These are phyloP conservation scores for Dasyurus viverrinus DNA, from an alignment of 2,113 vertebrate species.

Conservation along the genomic window DNA sequence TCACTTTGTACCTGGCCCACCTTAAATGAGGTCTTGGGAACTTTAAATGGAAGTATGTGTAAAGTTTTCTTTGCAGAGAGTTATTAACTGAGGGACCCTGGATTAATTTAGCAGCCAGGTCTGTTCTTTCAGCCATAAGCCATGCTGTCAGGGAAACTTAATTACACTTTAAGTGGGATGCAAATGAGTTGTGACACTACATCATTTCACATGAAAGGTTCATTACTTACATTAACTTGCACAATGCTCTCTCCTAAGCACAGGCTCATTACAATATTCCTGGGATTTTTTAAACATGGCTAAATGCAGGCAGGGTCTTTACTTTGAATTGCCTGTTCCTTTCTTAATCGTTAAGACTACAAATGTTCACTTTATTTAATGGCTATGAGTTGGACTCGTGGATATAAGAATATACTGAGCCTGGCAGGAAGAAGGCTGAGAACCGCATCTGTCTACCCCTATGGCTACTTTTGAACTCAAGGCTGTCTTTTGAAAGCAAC, in stretches of 20 bases:
- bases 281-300: conserved; percentile 71
- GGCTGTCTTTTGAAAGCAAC: conserved; percentile 41
- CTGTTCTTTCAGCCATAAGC: conserved; percentile 87
- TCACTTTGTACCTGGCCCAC: background rate
- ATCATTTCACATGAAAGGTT: conserved; percentile 90
- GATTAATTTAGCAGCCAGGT: conserved; percentile 88
- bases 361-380: conserved; percentile 76
- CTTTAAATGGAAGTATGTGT: conserved; percentile 78
- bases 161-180: conserved; percentile 90
- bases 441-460: background rate
- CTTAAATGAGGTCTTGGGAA: conserved; percentile 80
- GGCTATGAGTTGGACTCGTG: conserved; percentile 68
- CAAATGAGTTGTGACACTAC: conserved; percentile 91
- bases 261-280: conserved; percentile 79
- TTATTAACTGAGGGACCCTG: conserved; percentile 86
- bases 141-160: conserved; percentile 88
- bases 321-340: conserved; percentile 74
- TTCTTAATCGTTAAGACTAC: conserved; percentile 74
- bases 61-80: conserved; percentile 83
- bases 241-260: conserved; percentile 80
- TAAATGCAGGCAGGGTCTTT: conserved; percentile 75
- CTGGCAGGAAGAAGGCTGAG: conserved; percentile 27
- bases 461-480: conserved; percentile 22
- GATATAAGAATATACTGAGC: conserved; percentile 39
- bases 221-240: conserved; percentile 87